phyloP scores from a whole-genome alignment of 2,888 invertebrate species.

The Caenorhabditis sp. region DNA sequence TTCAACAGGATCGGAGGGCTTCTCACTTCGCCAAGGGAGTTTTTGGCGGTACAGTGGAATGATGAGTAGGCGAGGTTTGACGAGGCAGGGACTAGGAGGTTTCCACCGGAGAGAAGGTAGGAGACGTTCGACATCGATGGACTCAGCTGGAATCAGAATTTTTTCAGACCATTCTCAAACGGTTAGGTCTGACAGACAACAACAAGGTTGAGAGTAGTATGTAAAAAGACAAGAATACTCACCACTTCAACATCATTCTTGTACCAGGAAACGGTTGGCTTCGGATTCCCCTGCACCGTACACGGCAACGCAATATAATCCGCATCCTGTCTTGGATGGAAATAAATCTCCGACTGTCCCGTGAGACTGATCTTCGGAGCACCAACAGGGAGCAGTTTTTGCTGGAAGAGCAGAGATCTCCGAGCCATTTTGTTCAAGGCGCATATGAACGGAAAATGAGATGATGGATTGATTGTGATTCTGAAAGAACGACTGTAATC shows the following conservation, averaged over 20 bases:
- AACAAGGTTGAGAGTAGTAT: no score
- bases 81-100: constrained; percentile 71
- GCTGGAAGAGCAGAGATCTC: constrained; percentile 71
- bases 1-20: constrained; percentile 71
- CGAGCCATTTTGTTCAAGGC: constrained; percentile 69
- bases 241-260: constrained; percentile 73
- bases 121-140: constrained; percentile 64
- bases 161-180: no score
- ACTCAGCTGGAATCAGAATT: constrained; percentile 59
- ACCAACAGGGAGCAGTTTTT: constrained; percentile 71
- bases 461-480: constrained; percentile 61
- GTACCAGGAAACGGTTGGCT: constrained; percentile 70
- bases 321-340: constrained; percentile 67
- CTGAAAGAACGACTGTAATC: constrained; percentile 54
- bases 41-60: constrained; percentile 72
- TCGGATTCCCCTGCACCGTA: constrained; percentile 66
- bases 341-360: constrained; percentile 69
- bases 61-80: constrained; percentile 70
- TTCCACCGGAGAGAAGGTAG: constrained; percentile 73
- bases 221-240: no score
- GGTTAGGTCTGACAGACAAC: no score
- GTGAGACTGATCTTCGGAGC: constrained; percentile 64
- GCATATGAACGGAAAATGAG: constrained; percentile 75
- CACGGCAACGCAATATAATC: constrained; percentile 72
- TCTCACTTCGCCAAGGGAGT: constrained; percentile 68